Conservation (phyloP, 2,797 vertebrate genomes). For the Gymnothorax reevesii region DNA sequence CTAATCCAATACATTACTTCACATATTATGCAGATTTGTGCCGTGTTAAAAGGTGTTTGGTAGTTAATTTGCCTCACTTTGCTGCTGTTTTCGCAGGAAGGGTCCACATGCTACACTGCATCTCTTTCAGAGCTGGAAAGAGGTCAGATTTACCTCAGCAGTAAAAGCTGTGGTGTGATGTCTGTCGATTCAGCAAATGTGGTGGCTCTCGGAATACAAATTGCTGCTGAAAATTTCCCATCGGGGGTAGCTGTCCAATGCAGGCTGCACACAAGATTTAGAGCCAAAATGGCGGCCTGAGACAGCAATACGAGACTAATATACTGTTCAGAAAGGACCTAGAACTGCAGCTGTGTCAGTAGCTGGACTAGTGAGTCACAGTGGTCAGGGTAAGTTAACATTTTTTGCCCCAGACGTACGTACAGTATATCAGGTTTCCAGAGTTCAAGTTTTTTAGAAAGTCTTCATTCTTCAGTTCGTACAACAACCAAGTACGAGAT, state of each 20-base stretch:
- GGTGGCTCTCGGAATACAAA: not conserved
- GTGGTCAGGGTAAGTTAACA: not conserved
- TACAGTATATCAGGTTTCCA: not conserved
- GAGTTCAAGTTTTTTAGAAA: too few species aligned
- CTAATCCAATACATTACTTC: not conserved
- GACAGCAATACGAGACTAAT: not conserved
- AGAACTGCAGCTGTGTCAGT: not conserved
- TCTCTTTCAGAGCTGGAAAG: not conserved
- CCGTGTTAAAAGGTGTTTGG: not conserved
- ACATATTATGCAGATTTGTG: not conserved
- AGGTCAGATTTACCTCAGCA: not conserved
- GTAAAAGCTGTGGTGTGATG: not conserved
- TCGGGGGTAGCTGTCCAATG: not conserved
- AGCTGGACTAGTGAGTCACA: not conserved
- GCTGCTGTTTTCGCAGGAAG: not conserved
- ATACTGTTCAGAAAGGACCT: not conserved
- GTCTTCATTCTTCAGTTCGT: too few species aligned
- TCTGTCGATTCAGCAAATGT: slow-evolving; percentile 12
- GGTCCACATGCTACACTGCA: not conserved
- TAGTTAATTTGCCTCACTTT: not conserved
- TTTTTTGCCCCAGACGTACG: not conserved
- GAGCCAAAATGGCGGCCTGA: slow-evolving; percentile 5
- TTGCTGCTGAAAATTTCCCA: not conserved
- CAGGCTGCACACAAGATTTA: not conserved
- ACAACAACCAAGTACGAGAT: too few species aligned